phyloP scores from a whole-genome alignment of 1,140 invertebrate species.

The Globodera ellingtonae region DNA sequence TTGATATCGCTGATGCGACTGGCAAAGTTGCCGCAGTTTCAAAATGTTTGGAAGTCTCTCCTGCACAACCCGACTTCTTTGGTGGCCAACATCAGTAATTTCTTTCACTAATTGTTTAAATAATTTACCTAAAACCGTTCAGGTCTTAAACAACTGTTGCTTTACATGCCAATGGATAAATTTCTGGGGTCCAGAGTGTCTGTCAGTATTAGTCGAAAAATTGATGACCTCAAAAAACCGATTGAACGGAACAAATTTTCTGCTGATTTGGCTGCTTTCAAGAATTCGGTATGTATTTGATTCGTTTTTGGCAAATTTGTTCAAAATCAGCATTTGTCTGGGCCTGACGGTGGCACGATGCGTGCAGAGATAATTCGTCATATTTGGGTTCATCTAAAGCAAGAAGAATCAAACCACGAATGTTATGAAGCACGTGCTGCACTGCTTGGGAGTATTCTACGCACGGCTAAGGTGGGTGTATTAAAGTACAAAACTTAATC shows the following conservation, averaged over 20 bases:
- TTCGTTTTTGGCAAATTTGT: conserved; percentile 8
- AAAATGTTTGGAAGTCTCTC: conserved; percentile 33
- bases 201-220: conserved; percentile 34
- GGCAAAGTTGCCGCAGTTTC: conserved; percentile 38
- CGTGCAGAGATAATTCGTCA: conserved; percentile 44
- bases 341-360: conserved; percentile 31
- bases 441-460: conserved; percentile 38
- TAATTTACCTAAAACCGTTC: conserved; percentile 2
- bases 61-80: conserved; percentile 35
- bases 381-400: conserved; percentile 29
- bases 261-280: neutral
- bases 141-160: conserved; percentile 6
- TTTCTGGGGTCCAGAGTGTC: conserved; percentile 16
- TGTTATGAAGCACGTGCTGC: conserved; percentile 32
- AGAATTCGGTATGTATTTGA: neutral
- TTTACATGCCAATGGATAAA: neutral
- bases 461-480: conserved; percentile 26
- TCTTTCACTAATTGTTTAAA: neutral
- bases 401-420: neutral
- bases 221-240: conserved; percentile 2
- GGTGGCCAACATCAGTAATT: conserved; percentile 35
- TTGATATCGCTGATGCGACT: conserved; percentile 40
- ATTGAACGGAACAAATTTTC: neutral
- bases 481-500: neutral
- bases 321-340: conserved; percentile 38